A percentile compares a stretch with the other conserved stretches of the same genome.
Conservation (phyloP, 2,797 vertebrate genomes). For the Triplophysa yarkandensis region DNA sequence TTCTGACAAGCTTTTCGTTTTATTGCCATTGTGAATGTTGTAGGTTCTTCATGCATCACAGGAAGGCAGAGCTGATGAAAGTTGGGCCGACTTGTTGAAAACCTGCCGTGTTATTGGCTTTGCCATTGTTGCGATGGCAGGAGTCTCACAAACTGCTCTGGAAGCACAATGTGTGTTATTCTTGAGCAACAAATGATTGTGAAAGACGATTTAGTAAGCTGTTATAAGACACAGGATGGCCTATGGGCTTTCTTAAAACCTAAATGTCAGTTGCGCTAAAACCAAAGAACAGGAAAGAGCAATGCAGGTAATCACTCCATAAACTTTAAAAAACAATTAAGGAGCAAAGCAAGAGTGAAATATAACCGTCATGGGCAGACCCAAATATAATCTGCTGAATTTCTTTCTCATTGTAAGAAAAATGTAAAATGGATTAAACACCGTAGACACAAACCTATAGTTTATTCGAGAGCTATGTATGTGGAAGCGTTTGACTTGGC, state of each 20-base stretch:
- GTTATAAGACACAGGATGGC: conserved; percentile 12
- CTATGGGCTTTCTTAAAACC: conserved; percentile 5
- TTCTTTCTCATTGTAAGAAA: not conserved
- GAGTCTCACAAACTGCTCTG: conserved; percentile 4
- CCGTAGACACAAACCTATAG: no score
- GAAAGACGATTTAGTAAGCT: conserved; percentile 6
- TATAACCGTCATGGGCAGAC: not conserved
- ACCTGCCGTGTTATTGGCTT: not conserved
- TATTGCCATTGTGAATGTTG: conserved; percentile 12
- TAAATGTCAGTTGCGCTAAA: conserved; percentile 19
- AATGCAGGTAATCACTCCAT: conserved; percentile 9
- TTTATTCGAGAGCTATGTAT: no score
- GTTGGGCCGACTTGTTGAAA: conserved; percentile 23
- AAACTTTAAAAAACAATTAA: not conserved
- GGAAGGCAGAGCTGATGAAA: conserved; percentile 7
- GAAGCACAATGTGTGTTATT: not conserved
- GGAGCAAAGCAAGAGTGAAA: not conserved
- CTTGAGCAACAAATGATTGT: conserved; percentile 1
- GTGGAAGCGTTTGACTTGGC: no score
- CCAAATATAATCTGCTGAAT: not conserved
- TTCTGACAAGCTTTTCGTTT: conserved; percentile 26
- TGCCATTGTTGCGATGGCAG: conserved; percentile 3
- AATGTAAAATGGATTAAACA: not conserved
- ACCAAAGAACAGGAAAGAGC: not conserved
- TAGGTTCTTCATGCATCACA: conserved; percentile 5